Base-by-base conservation (phyloP, 2,113 vertebrate species). In the Pygoscelis antarcticus region DNA sequence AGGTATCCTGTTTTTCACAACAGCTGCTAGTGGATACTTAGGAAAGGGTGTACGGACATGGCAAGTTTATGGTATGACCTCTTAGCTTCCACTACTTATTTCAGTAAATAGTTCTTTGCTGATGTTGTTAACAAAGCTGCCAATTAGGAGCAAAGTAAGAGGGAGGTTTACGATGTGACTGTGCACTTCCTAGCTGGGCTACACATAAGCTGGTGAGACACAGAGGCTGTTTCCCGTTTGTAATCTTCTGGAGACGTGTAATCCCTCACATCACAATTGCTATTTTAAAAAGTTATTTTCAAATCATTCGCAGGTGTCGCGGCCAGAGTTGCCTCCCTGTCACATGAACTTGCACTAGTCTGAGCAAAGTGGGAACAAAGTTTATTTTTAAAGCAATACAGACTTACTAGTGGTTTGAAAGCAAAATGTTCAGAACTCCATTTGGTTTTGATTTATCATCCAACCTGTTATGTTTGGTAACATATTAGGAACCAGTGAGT, bases 241-340 rank as follows among this genome's bases (percentile, higher is more conserved):
- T 85, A 94, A 80, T 88, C 71, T 90, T 87, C 76, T 94, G 85
- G 92, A 90, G 72, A 87, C 0, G 3, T 92, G 92, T 87, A 92
- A 92, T 92, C 42, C 74, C 29, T 91, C 92, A 81, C 85, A 92
- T 92, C 85, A 82, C 76, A 68, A 46, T 3, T 69, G 80, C 70
- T 96, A 58, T 89, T 95, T 94, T 76, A 38, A 79, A 90, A 93
- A 83, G 64, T 40, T 79, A 54, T 95, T 97, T 95, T 93, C 83
- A 89, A 75, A 72, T 90, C 55, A 72, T 91, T 92, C 61, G 52
- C 49, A 92, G 61, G 80, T 96, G 69, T 96, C 55, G 22, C 1
- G 0, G 77, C 49, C 87, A 94, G 74, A 94, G 83, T 62, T 95
- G 57, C 60, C 72, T 96, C 76, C 64, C n/a, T 92, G 79, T 89